phyloP scores from a whole-genome alignment of 1,140 invertebrate species.

The Pseudobourletiella spinata region DNA sequence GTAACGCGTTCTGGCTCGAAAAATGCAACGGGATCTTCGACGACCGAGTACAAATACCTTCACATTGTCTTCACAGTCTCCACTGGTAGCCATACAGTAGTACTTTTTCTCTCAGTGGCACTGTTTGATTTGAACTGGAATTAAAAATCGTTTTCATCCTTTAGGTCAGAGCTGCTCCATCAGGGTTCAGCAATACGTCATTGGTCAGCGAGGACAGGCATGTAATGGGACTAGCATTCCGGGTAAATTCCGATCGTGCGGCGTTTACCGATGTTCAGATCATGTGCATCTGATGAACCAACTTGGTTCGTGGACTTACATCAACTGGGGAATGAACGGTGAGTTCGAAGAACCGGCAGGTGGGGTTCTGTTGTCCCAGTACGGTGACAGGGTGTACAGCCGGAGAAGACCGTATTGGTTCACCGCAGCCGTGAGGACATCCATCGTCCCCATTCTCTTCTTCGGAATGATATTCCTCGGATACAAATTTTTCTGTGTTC shows the following conservation, averaged over 20 bases:
- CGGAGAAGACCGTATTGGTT: slow-evolving; percentile 3
- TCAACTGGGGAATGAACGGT: slow-evolving; percentile 6
- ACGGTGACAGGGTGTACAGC: background rate
- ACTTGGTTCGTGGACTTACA: slow-evolving; percentile 1
- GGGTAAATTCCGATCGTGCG: background rate
- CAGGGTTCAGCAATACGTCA: background rate
- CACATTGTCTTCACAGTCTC: slow-evolving; percentile 9
- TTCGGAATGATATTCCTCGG: slow-evolving; percentile 6
- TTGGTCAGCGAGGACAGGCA: background rate
- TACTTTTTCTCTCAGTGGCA: too few relatives aligned
- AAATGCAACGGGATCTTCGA: background rate
- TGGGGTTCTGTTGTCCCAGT: background rate
- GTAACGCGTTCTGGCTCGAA: background rate
- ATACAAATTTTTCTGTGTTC: slow-evolving; percentile 9
- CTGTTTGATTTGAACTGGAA: background rate
- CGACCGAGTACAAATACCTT: background rate
- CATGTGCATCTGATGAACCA: slow-evolving; percentile 1
- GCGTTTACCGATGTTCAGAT: slow-evolving; percentile 1
- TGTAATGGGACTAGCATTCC: background rate
- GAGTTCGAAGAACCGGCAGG: background rate
- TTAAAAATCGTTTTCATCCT: background rate
- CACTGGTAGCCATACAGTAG: background rate
- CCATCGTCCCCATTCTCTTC: slow-evolving; percentile 4
- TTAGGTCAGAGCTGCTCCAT: background rate
- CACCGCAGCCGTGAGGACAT: background rate